phyloP scores from a whole-genome alignment of 30 jellyfish, hydroid and myxozoan species.

The Aurelia coerulea region DNA sequence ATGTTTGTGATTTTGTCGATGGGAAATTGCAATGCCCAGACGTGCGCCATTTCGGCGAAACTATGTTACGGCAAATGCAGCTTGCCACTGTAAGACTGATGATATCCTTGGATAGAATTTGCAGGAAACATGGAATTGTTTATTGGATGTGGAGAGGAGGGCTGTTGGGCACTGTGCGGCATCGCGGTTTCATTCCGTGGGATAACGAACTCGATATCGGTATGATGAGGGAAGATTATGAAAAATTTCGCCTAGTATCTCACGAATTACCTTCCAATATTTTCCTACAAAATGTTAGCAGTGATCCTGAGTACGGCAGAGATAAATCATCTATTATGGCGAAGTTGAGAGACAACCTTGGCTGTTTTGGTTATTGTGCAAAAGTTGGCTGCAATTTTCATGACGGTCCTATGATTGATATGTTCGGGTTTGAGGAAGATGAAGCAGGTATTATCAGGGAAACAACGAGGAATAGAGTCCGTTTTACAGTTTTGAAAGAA shows the following conservation, averaged over 20 bases:
- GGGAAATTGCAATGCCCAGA: constrained; percentile 78
- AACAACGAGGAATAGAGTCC: constrained; percentile 8
- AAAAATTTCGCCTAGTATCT: constrained; percentile 62
- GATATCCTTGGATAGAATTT: constrained; percentile 63
- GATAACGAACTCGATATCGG: constrained; percentile 86
- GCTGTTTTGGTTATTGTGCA: constrained; percentile 81
- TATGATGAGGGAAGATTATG: constrained; percentile 76
- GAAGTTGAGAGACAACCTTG: constrained; percentile 65
- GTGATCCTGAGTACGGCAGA: constrained; percentile 61
- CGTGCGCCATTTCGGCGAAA: constrained; percentile 79
- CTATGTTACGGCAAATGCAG: constrained; percentile 88
- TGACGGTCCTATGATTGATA: constrained; percentile 90
- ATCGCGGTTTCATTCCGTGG: constrained; percentile 83
- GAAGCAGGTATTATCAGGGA: constrained; percentile 20
- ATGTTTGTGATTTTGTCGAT: constrained; percentile 27
- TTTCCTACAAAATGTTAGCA: constrained; percentile 72
- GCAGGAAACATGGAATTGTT: constrained; percentile 68
- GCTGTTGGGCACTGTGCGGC: constrained; percentile 83
- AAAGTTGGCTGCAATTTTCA: constrained; percentile 79
- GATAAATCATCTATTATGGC: constrained; percentile 31
- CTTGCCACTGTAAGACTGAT: constrained; percentile 69
- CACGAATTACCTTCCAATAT: constrained; percentile 83
- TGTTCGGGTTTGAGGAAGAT: constrained; percentile 59
- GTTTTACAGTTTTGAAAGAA: not conserved
- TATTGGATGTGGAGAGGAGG: constrained; percentile 93